Evolutionary conservation across 2,888 invertebrate genomes (phyloP).

Genomic region (Protodeltote pygarga): DNA sequence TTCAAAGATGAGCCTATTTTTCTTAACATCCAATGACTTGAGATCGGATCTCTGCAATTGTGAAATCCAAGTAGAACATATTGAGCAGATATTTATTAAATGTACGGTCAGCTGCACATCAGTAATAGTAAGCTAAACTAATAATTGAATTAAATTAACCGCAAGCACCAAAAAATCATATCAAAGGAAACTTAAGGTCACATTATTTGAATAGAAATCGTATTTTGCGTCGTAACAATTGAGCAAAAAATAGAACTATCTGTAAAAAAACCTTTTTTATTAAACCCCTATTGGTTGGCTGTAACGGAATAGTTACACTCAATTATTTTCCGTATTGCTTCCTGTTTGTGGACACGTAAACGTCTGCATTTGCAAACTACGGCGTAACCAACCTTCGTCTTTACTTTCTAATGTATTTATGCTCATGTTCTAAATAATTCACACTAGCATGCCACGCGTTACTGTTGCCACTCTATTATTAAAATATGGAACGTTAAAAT

Average conservation of each 20-base stretch:
- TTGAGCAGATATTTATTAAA: too few relatives aligned
- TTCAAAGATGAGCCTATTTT: too few relatives aligned
- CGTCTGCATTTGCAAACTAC: constrained; percentile 41
- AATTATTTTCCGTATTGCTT: constrained; percentile 50
- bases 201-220: constrained; percentile 19
- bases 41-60: too few relatives aligned
- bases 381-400: constrained; percentile 42
- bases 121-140: too few relatives aligned
- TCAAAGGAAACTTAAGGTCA: constrained; percentile 30
- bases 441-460: constrained; percentile 38
- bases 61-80: too few relatives aligned
- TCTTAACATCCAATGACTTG: too few relatives aligned
- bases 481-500: constrained; percentile 38
- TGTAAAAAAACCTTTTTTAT: constrained; percentile 23
- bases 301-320: constrained; percentile 32
- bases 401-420: constrained; percentile 53
- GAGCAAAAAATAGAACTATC: constrained; percentile 14
- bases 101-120: too few relatives aligned
- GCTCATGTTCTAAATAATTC: constrained; percentile 52
- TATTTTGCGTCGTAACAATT: constrained; percentile 14
- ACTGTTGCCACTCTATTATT: constrained; percentile 38
- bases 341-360: constrained; percentile 47
- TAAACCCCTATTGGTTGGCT: constrained; percentile 3
- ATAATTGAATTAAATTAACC: neutral
- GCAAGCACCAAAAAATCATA: neutral